phyloP scores from a whole-genome alignment of 2,888 invertebrate species.

The Crematogaster levior region DNA sequence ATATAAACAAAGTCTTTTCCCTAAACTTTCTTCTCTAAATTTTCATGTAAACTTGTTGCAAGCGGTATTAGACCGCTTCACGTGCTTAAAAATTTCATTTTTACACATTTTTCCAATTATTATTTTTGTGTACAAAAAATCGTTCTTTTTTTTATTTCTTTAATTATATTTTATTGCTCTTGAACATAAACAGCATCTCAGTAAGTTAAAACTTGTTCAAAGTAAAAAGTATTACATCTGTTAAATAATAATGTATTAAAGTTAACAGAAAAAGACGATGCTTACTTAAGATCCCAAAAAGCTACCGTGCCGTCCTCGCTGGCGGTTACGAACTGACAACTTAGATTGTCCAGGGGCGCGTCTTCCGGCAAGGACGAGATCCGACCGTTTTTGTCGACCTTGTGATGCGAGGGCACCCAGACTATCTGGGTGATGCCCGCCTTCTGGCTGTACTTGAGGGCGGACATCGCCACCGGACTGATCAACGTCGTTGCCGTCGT shows the following conservation, averaged over 20 bases:
- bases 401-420: slow-evolving; percentile 90
- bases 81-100: no score
- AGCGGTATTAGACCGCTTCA: no score
- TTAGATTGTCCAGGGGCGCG: slow-evolving; percentile 79
- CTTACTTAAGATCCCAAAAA: slow-evolving; percentile 91
- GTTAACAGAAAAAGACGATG: slow-evolving; percentile 56
- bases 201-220: background rate
- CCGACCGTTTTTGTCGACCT: slow-evolving; percentile 88
- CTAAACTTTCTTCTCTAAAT: background rate
- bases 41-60: background rate
- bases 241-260: slow-evolving; percentile 4
- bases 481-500: slow-evolving; percentile 88
- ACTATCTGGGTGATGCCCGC: slow-evolving; percentile 89
- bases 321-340: slow-evolving; percentile 89
- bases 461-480: slow-evolving; percentile 88
- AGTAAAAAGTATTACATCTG: background rate
- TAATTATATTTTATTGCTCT: background rate
- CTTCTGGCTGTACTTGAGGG: slow-evolving; percentile 88
- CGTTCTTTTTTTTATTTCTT: background rate
- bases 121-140: background rate
- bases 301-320: slow-evolving; percentile 90
- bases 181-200: background rate
- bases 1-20: no score
- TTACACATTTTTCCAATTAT: background rate
- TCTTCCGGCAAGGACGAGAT: slow-evolving; percentile 84